Evolutionary conservation across 1,140 invertebrate species (phyloP), one percentile per base, ranked within the genome.

Genomic region (Pemphigus obesinymphae): DNA sequence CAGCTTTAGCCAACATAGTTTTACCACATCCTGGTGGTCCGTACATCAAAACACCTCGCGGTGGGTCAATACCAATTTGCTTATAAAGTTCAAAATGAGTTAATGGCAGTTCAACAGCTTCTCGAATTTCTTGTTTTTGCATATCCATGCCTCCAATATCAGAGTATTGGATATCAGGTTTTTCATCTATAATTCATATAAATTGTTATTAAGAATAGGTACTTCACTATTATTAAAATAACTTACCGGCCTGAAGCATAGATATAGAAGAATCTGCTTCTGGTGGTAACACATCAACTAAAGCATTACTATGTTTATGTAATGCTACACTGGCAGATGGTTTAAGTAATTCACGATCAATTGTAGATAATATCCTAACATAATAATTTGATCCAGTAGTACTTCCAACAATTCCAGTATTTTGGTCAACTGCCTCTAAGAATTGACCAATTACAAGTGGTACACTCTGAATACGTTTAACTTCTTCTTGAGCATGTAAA

Each of bases 111-210:
- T 99, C 98, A 0, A 99, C 98, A 68, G 98, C 98, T 89, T 99
- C 98, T 73, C 97, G 89, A 83, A 99, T 99, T 88, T 99, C 98
- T 87, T 99, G 98, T 85, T 99, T 99, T 87, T 99, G 98, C 90
- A 99, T 98, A 86, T 99, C 97, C 93, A 99, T 96, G 58, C 98
- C 98, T 88, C 98, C 98, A 88, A 99, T 99, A 86, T 99, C 98
- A 31, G 94, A 92, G 87, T 99, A 99, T 68, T 92, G 91, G 20
- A 99, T 96, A 89, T 99, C 97, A 4, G 98, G 98, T 86, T 99
- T 99, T 88, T 99, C 97, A 91, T 99, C 97, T 91, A 87, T 83
- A 84, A 73, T 23, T 29, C 26, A 83, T 26, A 82, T n/a, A 50
- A 8, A 29, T 17, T 26, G 5, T 43, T 34, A 31, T 66, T 17